These are phyloP conservation scores for Betta splendens DNA, from an alignment of 2,797 vertebrate genomes.

Conservation along the genomic window DNA sequence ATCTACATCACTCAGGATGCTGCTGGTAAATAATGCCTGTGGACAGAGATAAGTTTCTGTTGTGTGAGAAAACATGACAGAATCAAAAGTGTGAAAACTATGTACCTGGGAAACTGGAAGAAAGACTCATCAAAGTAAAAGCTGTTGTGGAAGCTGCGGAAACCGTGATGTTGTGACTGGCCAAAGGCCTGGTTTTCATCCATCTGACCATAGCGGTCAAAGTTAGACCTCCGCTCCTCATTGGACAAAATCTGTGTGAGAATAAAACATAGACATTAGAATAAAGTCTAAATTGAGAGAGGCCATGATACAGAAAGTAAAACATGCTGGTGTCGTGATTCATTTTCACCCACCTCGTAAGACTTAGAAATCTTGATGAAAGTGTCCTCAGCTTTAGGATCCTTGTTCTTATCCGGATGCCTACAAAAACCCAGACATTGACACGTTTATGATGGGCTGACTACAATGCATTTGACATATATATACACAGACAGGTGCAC, in stretches of 20 bases:
- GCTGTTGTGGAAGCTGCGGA: conserved; percentile 89
- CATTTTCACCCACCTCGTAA: conserved; percentile 87
- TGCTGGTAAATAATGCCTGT: not conserved
- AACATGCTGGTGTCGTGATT: not conserved
- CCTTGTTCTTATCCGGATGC: conserved; percentile 99
- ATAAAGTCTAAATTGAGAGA: not conserved
- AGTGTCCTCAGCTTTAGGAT: conserved; percentile 92
- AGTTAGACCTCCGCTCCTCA: conserved; percentile 90
- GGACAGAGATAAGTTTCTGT: not conserved
- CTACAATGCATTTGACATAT: not conserved
- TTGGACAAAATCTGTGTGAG: conserved; percentile 87
- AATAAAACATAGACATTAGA: not conserved
- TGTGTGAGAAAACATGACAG: not conserved
- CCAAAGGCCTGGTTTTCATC: conserved; percentile 88
- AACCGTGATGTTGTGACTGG: conserved; percentile 85
- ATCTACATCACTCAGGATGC: too few species aligned
- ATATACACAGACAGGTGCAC: not conserved
- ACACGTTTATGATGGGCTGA: not conserved
- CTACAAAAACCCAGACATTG: conserved; percentile 65
- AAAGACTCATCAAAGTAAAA: conserved; percentile 97
- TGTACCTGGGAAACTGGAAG: conserved; percentile 88
- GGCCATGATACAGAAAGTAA: not conserved
- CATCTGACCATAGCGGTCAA: conserved; percentile 91
- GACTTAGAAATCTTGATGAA: conserved; percentile 97
- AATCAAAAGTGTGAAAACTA: not conserved